A percentile compares a stretch with the other conserved stretches of the same genome.
Evolutionary conservation across 2,797 vertebrate species (phyloP).

Genomic region (Tauraco hartlaubi): DNA sequence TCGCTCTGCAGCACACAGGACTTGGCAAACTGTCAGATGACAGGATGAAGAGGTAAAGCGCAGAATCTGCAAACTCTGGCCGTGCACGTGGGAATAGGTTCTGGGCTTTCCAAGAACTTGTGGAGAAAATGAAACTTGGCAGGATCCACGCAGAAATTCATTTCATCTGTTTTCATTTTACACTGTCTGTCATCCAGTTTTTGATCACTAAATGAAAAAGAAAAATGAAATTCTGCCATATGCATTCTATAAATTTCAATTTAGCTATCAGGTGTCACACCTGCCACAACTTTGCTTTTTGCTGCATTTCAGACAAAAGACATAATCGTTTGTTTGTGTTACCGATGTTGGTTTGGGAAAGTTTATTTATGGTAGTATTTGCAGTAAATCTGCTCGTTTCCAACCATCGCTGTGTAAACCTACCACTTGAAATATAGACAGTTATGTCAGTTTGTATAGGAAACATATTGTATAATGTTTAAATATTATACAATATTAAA

Average conservation of each 20-base stretch:
- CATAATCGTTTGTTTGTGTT: constrained; percentile 70
- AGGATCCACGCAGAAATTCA: constrained; percentile 70
- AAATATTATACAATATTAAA: too few species aligned
- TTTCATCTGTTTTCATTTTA: constrained; percentile 80
- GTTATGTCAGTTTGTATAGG: background rate
- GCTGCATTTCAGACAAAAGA: constrained; percentile 63
- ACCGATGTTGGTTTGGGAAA: constrained; percentile 22
- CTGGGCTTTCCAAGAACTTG: constrained; percentile 71
- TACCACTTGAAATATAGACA: constrained; percentile 29
- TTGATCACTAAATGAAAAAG: constrained; percentile 78
- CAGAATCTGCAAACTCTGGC: constrained; percentile 68
- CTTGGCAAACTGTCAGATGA: constrained; percentile 38
- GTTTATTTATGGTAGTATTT: constrained; percentile 65
- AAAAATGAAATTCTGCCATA: constrained; percentile 74
- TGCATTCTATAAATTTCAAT: constrained; percentile 80
- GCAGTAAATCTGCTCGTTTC: constrained; percentile 53
- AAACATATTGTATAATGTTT: constrained; percentile 20
- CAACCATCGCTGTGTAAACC: constrained; percentile 15
- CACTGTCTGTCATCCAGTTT: constrained; percentile 71
- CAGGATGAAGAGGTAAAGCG: constrained; percentile 64
- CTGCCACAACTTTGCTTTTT: constrained; percentile 70
- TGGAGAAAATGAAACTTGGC: constrained; percentile 75
- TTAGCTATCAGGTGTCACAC: constrained; percentile 80
- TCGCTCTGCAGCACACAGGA: background rate
- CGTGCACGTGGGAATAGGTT: constrained; percentile 45